Percentiles rank a stretch among this genome's conserved stretches.
phyloP scores from a whole-genome alignment of 2,113 vertebrate genomes.

The Lasiurus cinereus region DNA sequence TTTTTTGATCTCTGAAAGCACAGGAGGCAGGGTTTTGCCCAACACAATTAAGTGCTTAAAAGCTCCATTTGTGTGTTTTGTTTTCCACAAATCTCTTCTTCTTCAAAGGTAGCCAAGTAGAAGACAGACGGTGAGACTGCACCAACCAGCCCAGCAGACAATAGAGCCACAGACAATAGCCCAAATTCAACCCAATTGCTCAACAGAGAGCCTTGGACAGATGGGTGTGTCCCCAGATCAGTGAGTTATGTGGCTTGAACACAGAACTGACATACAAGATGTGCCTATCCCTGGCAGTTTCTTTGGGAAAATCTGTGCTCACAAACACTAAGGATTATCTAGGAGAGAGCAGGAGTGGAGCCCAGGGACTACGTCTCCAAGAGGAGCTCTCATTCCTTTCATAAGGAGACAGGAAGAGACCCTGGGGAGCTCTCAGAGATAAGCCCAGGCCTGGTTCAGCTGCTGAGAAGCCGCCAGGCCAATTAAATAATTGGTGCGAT shows the following conservation, averaged over 20 bases:
- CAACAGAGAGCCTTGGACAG: conserved; percentile 43
- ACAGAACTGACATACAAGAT: conserved; percentile 45
- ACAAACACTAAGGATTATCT: conserved; percentile 54
- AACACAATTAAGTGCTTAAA: conserved; percentile 71
- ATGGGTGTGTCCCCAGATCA: not conserved
- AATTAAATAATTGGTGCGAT: conserved; percentile 72
- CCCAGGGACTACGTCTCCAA: conserved; percentile 46
- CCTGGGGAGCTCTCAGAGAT: conserved; percentile 52
- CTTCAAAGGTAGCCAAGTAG: conserved; percentile 23
- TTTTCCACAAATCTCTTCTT: conserved; percentile 63
- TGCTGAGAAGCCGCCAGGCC: conserved; percentile 60
- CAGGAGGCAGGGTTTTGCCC: conserved; percentile 38
- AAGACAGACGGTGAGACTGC: conserved; percentile 28
- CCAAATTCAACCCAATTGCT: conserved; percentile 33
- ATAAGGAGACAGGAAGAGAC: conserved; percentile 67
- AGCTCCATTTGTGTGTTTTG: conserved; percentile 60
- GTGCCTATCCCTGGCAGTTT: not conserved
- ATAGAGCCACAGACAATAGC: conserved; percentile 33
- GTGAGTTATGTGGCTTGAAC: not conserved
- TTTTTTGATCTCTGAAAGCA: conserved; percentile 48
- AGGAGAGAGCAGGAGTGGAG: conserved; percentile 45
- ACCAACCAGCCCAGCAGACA: conserved; percentile 38
- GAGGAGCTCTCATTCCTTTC: conserved; percentile 62
- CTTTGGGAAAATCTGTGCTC: conserved; percentile 43
- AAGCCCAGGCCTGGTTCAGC: conserved; percentile 65